A percentile compares a stretch with the other conserved stretches of the same genome.
phyloP scores from a whole-genome alignment of 2,113 vertebrate genomes.

The Vombatus ursinus region DNA sequence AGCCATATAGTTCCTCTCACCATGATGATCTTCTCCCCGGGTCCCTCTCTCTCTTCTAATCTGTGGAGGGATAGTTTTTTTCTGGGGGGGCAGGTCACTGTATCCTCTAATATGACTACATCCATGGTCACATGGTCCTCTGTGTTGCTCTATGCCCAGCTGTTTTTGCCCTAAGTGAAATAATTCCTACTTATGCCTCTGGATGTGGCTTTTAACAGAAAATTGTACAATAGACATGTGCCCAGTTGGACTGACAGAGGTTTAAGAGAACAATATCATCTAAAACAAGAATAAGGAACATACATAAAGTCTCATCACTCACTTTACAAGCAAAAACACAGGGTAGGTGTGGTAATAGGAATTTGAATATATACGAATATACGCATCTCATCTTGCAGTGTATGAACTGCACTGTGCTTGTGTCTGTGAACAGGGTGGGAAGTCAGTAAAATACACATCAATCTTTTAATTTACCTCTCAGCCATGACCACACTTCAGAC shows the following conservation, averaged over 20 bases:
- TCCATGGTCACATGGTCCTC: not conserved
- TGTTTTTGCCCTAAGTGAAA: not conserved
- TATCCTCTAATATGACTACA: not conserved
- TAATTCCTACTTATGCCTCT: not conserved
- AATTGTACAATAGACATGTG: not conserved
- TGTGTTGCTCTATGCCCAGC: not conserved
- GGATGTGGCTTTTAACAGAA: not conserved
- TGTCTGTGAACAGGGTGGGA: not conserved
- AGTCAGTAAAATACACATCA: not conserved
- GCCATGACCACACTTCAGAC: not conserved
- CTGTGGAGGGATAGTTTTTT: not conserved
- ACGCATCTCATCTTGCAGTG: not conserved
- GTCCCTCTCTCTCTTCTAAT: not conserved
- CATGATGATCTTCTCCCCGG: not conserved
- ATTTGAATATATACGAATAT: not conserved
- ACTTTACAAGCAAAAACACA: constrained; percentile 16
- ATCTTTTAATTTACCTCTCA: constrained; percentile 18
- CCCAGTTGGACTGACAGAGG: not conserved
- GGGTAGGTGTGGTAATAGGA: not conserved
- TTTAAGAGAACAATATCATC: not conserved
- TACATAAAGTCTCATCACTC: not conserved
- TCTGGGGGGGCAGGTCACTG: not conserved
- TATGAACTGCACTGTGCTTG: not conserved
- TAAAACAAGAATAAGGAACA: constrained; percentile 6
- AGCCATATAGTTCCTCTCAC: not conserved